Conservation (phyloP, 2,888 invertebrate genomes). For the Barypeithes pellucidus region DNA sequence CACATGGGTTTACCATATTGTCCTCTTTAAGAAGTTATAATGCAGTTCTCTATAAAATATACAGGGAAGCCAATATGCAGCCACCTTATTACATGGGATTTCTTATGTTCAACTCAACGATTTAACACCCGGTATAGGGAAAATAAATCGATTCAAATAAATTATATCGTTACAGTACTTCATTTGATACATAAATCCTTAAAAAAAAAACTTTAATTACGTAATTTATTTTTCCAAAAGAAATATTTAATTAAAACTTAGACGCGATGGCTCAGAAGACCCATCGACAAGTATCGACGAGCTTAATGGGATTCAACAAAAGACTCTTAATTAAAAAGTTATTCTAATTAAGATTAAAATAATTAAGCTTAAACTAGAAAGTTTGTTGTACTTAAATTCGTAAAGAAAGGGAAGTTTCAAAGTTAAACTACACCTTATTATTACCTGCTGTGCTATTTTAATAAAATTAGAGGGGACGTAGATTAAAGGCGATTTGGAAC, state of each 20-base stretch:
- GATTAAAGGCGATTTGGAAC: background rate
- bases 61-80: too few species aligned
- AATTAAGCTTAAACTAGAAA: constrained; percentile 18
- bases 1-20: too few species aligned
- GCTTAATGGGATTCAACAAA: constrained; percentile 33
- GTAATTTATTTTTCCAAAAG: background rate
- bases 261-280: constrained; percentile 30
- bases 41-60: too few species aligned
- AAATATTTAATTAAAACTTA: constrained; percentile 43
- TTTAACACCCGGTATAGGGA: too few species aligned
- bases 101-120: too few species aligned
- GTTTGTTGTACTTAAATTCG: constrained; percentile 4
- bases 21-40: too few species aligned
- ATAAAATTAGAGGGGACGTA: background rate
- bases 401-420: constrained; percentile 2
- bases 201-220: constrained; percentile 11
- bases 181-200: background rate
- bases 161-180: background rate
- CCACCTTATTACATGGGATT: too few species aligned
- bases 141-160: too few species aligned
- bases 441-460: constrained; percentile 14
- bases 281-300: constrained; percentile 34
- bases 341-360: constrained; percentile 26
- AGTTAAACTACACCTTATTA: constrained; percentile 9
- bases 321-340: constrained; percentile 35